These are phyloP conservation scores for Ptilonorhynchus violaceus DNA, from an alignment of 2,113 vertebrate species.

Conservation along the genomic window DNA sequence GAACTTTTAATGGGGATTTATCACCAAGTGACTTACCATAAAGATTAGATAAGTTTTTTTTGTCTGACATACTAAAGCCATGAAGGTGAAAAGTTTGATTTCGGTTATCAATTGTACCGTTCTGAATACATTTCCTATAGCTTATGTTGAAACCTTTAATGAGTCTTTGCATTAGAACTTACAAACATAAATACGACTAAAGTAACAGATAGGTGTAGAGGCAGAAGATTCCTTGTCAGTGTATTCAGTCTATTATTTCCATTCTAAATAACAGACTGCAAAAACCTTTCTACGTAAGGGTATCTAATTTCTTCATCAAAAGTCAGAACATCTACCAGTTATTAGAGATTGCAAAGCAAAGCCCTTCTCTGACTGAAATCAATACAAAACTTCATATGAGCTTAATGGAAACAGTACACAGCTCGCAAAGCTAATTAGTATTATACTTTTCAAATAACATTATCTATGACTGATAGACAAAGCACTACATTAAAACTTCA, in stretches of 20 bases:
- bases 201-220: not conserved
- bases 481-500: not conserved
- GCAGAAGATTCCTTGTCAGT: not conserved
- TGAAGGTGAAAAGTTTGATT: not conserved
- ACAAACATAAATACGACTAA: not conserved
- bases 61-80: not conserved
- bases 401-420: not conserved
- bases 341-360: not conserved
- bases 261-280: not conserved
- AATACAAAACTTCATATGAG: not conserved
- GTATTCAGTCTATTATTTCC: not conserved
- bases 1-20: not conserved
- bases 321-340: not conserved
- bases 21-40: not conserved
- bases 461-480: not conserved
- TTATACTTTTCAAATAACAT: not conserved
- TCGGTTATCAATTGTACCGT: not conserved
- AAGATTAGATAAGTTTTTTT: not conserved
- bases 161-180: not conserved
- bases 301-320: not conserved
- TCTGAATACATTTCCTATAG: not conserved
- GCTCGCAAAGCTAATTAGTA: not conserved
- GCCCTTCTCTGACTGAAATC: not conserved
- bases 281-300: not conserved
- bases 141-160: not conserved